phyloP scores from a whole-genome alignment of 2,888 invertebrate genomes.

The Synanthedon andrenaeformis region DNA sequence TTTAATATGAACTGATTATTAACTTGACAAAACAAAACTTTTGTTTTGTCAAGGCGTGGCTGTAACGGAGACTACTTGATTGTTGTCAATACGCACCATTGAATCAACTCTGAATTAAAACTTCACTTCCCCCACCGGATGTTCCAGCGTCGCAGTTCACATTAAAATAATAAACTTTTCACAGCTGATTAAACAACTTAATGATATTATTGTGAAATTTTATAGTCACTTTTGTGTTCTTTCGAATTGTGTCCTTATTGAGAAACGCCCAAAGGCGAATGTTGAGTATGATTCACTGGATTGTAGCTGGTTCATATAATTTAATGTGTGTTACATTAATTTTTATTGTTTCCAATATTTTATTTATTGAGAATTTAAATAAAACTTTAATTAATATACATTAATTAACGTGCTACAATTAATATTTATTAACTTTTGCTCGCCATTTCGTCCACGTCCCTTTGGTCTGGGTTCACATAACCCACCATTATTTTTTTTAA shows the following conservation, averaged over 20 bases:
- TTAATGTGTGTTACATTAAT: neutral
- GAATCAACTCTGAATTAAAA: neutral
- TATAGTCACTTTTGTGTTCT: neutral
- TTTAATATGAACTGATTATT: too few relatives aligned
- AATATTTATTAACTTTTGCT: too few relatives aligned
- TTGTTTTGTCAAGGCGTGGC: too few relatives aligned
- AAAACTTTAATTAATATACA: neutral
- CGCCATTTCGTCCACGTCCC: too few relatives aligned
- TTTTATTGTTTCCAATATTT: neutral
- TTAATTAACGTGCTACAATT: too few relatives aligned
- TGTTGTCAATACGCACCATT: neutral
- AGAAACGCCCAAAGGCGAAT: neutral
- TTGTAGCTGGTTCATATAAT: neutral
- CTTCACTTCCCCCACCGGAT: neutral
- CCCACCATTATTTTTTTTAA: too few relatives aligned
- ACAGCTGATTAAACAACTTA: slow-evolving; percentile 48
- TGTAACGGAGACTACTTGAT: neutral
- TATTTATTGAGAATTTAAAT: neutral
- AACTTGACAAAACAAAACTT: too few relatives aligned
- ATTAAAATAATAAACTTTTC: slow-evolving; percentile 31
- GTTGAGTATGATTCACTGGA: neutral
- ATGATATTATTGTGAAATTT: slow-evolving; percentile 9
- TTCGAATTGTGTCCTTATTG: neutral
- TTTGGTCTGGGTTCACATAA: too few relatives aligned
- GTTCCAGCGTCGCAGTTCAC: slow-evolving; percentile 3